A percentile compares a stretch with the other conserved stretches of the same genome.
These are phyloP conservation scores for Scophthalmus maximus DNA, from an alignment of 2,113 vertebrate genomes.

Conservation along the genomic window DNA sequence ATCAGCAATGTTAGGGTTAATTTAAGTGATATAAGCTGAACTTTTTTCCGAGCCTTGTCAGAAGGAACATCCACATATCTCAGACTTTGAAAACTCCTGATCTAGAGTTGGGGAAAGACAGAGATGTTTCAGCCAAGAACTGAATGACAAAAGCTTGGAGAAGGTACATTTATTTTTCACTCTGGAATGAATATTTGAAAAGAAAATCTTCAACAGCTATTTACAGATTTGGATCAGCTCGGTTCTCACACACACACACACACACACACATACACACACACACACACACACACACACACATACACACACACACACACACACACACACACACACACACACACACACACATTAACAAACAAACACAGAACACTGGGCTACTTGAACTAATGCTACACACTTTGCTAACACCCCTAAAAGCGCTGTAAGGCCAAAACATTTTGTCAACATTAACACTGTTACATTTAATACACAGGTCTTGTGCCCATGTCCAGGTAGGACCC, in stretches of 20 bases:
- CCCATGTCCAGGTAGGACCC: constrained; percentile 79
- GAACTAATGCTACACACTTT: constrained; percentile 45
- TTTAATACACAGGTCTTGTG: constrained; percentile 70
- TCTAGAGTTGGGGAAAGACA: no score
- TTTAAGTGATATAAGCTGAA: no score
- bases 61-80: no score
- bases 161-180: constrained; percentile 41
- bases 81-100: no score
- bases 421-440: constrained; percentile 23
- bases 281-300: no score
- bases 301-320: no score
- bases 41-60: no score
- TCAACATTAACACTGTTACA: background rate
- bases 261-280: no score
- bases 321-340: no score
- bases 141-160: background rate
- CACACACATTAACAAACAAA: no score
- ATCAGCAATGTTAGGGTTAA: no score
- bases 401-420: constrained; percentile 52
- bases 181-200: constrained; percentile 57
- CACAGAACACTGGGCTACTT: background rate
- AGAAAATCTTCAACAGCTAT: constrained; percentile 49
- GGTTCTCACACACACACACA: constrained; percentile 10
- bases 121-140: no score
- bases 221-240: constrained; percentile 45